Conservation (phyloP, 1,140 invertebrate species). For the Caenorhabditis brenneri region DNA sequence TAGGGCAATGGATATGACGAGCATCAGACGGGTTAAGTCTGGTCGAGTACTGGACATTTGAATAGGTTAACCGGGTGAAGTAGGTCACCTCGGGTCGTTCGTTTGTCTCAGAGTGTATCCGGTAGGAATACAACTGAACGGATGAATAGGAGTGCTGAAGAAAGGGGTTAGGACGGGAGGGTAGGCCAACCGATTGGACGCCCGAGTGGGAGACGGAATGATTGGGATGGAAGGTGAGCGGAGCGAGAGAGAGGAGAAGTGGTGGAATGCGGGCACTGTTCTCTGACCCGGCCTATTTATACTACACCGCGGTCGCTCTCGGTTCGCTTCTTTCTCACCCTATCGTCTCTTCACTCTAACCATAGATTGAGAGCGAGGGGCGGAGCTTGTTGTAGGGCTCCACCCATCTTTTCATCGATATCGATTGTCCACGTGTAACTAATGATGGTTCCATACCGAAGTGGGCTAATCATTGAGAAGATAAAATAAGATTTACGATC, state of each 20-base stretch:
- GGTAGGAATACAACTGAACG: not conserved
- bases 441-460: not conserved
- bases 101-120: not conserved
- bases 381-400: conserved; percentile 32
- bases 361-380: conserved; percentile 2
- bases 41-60: not conserved
- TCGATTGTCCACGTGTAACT: conserved; percentile 20
- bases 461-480: not conserved
- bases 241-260: conserved; percentile 2
- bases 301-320: conserved; percentile 21
- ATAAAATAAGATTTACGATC: too few relatives aligned
- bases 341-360: conserved; percentile 21
- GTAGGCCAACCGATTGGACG: conserved; percentile 10
- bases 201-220: not conserved
- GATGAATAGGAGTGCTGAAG: conserved; percentile 25
- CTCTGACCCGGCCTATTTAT: conserved; percentile 41
- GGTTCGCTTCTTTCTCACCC: conserved; percentile 2
- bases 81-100: conserved; percentile 3
- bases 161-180: not conserved
- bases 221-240: conserved; percentile 21
- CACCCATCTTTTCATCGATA: conserved; percentile 34
- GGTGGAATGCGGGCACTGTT: conserved; percentile 40
- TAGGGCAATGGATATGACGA: conserved; percentile 38
- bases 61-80: not conserved
- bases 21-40: not conserved